Base-by-base conservation (phyloP, 2,797 vertebrate species). In the Graptemys geographica region DNA sequence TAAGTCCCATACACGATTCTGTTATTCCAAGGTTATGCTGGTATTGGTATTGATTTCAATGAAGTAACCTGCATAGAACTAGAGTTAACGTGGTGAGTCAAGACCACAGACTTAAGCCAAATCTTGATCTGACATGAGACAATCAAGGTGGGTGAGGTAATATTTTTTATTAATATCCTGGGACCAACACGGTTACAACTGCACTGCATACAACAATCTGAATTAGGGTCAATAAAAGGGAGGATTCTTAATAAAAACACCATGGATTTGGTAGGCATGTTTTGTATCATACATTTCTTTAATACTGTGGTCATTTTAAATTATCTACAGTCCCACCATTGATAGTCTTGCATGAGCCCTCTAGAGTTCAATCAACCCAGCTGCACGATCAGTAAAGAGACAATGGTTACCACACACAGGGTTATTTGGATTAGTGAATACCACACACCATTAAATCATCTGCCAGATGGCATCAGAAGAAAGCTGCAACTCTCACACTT, bases 351-450 rank as follows among this genome's bases (percentile, higher is more conserved):
- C 96, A 95, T 93, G 96, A 98, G 97, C 94, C 94, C 97, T 95
- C 88, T 44, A 96, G 97, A 97, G 96, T 98, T 97, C 97, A 97
- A 98, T 97, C 97, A 98, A 74, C 92, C 94, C 97, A 98, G 97
- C 97, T 97, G 98, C 95, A 94, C 5, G 88, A 96, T 96, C 97
- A 95, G 57, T 95, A 84, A 83, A 95, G 95, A 98, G 97, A 98
- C 97, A 97, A 97, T 96, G 95, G 95, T 97, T 98, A 97, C 97
- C 98, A 98, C 97, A 98, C 98, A 98, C 95, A 11, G 97, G 97
- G 98, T 98, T 98, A 98, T 98, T 98, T 97, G 98, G 98, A 98
- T 97, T 98, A 98, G 97, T 98, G 97, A 98, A 97, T 98, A 98
- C 97, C 97, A 98, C 98, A 98, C 96, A 97, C 97, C 94, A 98